These are phyloP conservation scores for Phaetusa simplex DNA, from an alignment of 2,113 vertebrate species.

Conservation along the genomic window DNA sequence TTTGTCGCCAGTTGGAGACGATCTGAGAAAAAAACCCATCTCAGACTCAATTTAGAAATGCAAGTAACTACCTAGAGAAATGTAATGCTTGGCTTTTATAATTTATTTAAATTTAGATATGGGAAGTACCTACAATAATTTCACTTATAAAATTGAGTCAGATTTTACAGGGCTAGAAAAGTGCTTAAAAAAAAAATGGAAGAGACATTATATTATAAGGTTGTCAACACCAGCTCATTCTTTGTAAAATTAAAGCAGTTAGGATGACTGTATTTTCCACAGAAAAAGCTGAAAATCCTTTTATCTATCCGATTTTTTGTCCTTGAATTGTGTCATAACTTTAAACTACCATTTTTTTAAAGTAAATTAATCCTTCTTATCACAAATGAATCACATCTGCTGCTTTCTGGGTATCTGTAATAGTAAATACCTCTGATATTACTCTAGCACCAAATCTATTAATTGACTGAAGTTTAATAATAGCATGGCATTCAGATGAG, in stretches of 20 bases:
- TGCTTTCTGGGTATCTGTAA: neutral
- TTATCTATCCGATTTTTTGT: neutral
- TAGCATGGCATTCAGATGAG: neutral
- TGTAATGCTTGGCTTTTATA: neutral
- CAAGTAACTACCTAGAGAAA: neutral
- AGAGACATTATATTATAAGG: neutral
- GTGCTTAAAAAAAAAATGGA: neutral
- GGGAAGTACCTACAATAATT: neutral
- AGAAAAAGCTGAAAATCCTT: neutral
- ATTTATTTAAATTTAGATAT: neutral
- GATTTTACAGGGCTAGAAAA: neutral
- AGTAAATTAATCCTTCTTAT: neutral
- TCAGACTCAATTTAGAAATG: neutral
- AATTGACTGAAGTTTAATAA: neutral
- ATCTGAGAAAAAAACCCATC: neutral
- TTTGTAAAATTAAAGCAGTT: neutral
- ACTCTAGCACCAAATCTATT: neutral
- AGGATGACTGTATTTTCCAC: neutral
- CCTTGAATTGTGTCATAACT: neutral
- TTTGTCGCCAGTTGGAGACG: neutral
- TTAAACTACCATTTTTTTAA: neutral
- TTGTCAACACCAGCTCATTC: neutral
- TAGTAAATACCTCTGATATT: neutral
- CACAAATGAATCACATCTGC: neutral
- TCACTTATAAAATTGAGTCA: neutral